Evolutionary conservation across 2,113 vertebrate genomes (phyloP).

Genomic region (Sander lucioperca): DNA sequence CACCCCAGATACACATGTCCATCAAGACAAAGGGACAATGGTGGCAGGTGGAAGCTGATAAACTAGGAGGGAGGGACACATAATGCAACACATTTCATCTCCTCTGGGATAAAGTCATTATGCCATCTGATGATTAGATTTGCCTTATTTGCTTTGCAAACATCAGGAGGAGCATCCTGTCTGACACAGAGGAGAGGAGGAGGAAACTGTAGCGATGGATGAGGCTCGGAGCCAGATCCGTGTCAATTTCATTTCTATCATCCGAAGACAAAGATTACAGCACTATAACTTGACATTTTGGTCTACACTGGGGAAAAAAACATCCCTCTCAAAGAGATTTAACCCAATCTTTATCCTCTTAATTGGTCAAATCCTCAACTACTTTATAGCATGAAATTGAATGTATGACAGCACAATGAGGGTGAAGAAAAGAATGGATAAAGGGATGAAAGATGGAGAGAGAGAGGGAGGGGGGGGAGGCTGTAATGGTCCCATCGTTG

Average conservation of each 20-base stretch:
- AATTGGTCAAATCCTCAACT: constrained; percentile 69
- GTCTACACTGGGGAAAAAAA: constrained; percentile 2
- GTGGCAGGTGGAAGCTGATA: not conserved
- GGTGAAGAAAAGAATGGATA: constrained; percentile 19
- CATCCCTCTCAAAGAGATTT: constrained; percentile 23
- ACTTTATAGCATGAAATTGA: constrained; percentile 62
- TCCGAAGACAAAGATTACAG: constrained; percentile 27
- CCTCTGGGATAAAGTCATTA: not conserved
- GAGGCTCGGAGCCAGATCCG: not conserved
- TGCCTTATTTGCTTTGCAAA: constrained; percentile 8
- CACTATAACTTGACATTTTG: constrained; percentile 22
- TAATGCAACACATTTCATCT: not conserved
- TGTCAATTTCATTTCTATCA: not conserved
- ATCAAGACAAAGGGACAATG: not conserved
- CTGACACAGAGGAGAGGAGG: not conserved
- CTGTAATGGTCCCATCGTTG: constrained; percentile 44
- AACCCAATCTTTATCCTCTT: constrained; percentile 45
- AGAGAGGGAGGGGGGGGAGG: not conserved
- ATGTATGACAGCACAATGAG: constrained; percentile 34
- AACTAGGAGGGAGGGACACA: not conserved
- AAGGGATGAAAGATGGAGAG: constrained; percentile 7
- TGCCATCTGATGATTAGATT: constrained; percentile 1
- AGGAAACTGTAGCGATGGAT: not conserved
- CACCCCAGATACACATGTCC: not conserved
- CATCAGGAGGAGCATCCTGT: not conserved